Evolutionary conservation across 2,113 vertebrate species (phyloP), one percentile per base, ranked within the genome.

Genomic region (Haemorhous mexicanus): DNA sequence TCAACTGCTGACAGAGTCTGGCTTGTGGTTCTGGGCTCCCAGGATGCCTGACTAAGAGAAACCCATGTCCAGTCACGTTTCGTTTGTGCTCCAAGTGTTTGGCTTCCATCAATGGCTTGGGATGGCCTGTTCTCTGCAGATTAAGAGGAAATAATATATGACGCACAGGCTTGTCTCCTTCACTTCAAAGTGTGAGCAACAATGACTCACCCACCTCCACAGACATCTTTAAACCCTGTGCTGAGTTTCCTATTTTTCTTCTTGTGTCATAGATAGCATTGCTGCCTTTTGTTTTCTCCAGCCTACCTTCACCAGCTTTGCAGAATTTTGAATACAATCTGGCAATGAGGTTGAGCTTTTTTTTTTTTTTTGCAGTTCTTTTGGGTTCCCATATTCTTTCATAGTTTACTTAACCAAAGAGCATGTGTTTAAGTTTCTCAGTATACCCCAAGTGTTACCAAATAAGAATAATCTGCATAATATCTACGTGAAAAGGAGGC

Each of bases 141-240:
- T 92, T 90, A 94, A 93, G 94, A 97, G 94, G 94, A 97, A 97
- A 92, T 84, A 92, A 83, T 61, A 44, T 49, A 77, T 84, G 92
- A 93, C 70, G 67, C 73, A 85, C 58, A 90, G 61, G 84, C 78
- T 96, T 94, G 87, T 88, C 95, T 97, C 96, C 87, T 93, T 97
- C 81, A 92, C 94, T 96, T 96, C 95, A 92, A 96, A 94, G 73
- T 62, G 37, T 97, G 96, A 97, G 86, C 93, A 93, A 89, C 74
- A 58, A 72, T 98, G 97, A 98, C 49, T 97, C 96, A 97, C 70
- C 78, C 84, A 89, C 93, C 97, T 96, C 85, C 92, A 94, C 93
- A 95, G 95, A 94, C 87, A 89, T 93, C 87, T 94, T 95, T 85
- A 94, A 97, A 97, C 63, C 78, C 44, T 89, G n/a, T 96, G 81